Evolutionary conservation across 2,888 invertebrate genomes (phyloP).

Genomic region (Pachymerium ferrugineum): DNA sequence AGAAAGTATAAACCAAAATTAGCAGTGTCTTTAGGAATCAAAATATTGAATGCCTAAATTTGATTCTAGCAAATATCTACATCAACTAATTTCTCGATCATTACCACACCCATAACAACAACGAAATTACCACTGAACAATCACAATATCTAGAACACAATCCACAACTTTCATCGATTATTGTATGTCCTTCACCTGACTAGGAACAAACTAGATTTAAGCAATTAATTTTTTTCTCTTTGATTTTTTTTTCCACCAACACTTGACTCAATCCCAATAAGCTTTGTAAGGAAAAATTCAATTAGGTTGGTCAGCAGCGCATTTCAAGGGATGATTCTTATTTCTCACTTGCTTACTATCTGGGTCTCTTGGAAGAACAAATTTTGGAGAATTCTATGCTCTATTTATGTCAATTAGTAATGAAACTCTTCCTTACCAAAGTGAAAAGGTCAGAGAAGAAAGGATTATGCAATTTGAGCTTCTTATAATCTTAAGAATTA

Average conservation of each 20-base stretch:
- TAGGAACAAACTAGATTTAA: no score
- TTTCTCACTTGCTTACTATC: not conserved
- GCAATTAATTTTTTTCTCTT: no score
- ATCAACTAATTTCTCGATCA: not conserved
- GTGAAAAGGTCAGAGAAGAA: not conserved
- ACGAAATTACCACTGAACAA: not conserved
- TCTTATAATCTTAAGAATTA: no score
- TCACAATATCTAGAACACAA: no score
- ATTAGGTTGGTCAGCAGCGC: not conserved
- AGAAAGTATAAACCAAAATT: no score
- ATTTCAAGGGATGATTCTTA: not conserved
- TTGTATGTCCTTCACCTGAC: no score
- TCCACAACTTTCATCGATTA: no score
- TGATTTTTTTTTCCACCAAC: not conserved
- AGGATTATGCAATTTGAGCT: not conserved
- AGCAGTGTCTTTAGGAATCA: no score
- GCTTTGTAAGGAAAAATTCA: not conserved
- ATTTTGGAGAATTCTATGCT: not conserved
- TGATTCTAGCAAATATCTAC: no score
- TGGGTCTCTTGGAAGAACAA: not conserved
- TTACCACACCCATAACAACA: not conserved
- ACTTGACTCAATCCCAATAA: no score
- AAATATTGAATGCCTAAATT: no score
- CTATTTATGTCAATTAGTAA: not conserved
- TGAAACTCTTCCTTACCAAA: not conserved